A percentile compares a stretch with the other conserved stretches of the same genome.
phyloP scores from a whole-genome alignment of 2,113 vertebrate genomes.

The Notarius lentiginosus region DNA sequence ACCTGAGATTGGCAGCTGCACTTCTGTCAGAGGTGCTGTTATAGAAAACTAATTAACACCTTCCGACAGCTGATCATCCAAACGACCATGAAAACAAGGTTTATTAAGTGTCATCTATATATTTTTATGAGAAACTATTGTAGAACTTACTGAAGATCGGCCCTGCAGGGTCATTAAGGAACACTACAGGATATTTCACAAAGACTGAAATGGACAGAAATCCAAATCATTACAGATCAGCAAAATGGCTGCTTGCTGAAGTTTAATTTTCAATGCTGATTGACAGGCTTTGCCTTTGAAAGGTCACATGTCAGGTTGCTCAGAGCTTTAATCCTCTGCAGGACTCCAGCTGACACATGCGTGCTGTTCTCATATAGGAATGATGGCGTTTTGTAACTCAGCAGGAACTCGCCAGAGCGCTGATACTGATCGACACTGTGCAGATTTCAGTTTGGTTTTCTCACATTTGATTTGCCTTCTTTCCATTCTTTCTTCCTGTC shows the following conservation, averaged over 20 bases:
- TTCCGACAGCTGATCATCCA: not conserved
- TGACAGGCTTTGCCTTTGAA: conserved; percentile 30
- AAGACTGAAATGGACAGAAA: too few species aligned
- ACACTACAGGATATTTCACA: not conserved
- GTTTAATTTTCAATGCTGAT: conserved; percentile 10
- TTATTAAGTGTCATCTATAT: not conserved
- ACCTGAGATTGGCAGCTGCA: not conserved
- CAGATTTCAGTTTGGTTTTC: conserved; percentile 27
- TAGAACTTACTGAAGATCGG: not conserved
- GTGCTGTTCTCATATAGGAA: not conserved
- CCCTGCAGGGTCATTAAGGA: not conserved
- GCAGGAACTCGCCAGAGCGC: not conserved
- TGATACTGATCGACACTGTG: conserved; percentile 34
- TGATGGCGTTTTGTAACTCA: not conserved
- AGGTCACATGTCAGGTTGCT: conserved; percentile 50
- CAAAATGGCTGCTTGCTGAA: conserved; percentile 52
- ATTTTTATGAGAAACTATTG: not conserved
- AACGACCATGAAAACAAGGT: not conserved
- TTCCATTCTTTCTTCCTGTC: conserved; percentile 23
- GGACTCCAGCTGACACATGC: not conserved
- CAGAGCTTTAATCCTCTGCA: conserved; percentile 44
- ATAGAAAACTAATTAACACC: not conserved
- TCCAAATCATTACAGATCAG: not conserved
- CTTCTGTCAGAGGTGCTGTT: not conserved
- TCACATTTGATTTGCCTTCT: conserved; percentile 27